Percentiles rank a stretch among this genome's conserved stretches.
These are phyloP conservation scores for Cygnus buccinator DNA, from an alignment of 2,113 vertebrate genomes.

Conservation along the genomic window DNA sequence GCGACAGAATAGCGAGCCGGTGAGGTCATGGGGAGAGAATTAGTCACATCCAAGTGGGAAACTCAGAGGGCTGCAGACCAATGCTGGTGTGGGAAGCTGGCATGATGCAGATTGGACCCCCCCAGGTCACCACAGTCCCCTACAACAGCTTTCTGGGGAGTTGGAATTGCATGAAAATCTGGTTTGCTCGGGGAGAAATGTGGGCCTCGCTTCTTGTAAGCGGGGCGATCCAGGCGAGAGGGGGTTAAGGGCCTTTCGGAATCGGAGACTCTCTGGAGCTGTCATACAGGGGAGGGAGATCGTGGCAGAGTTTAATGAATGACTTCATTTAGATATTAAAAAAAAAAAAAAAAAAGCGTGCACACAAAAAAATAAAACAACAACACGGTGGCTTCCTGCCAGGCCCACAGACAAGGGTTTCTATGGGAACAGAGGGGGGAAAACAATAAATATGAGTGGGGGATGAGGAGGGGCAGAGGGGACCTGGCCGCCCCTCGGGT, in stretches of 20 bases:
- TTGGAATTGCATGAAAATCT: neutral
- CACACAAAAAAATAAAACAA: neutral
- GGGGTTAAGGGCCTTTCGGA: conserved; percentile 35
- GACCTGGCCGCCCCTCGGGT: neutral
- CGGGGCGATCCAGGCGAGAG: rapidly evolving
- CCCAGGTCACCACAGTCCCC: neutral
- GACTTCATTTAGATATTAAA: conserved; percentile 72
- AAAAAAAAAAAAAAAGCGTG: neutral
- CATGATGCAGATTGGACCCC: neutral
- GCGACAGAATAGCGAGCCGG: conserved; percentile 70
- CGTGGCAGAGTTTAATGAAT: conserved; percentile 67
- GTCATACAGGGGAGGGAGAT: conserved; percentile 34
- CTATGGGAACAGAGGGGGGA: conserved; percentile 53
- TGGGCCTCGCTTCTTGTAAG: neutral
- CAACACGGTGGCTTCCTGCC: conserved; percentile 61
- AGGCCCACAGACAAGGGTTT: conserved; percentile 66
- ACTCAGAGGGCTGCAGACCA: conserved; percentile 35
- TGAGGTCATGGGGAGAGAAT: conserved; percentile 79
- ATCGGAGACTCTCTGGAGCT: conserved; percentile 41
- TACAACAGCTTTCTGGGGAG: neutral
- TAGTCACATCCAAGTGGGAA: conserved; percentile 62
- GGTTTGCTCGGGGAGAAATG: neutral
- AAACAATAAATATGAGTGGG: conserved; percentile 70
- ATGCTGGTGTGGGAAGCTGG: neutral
- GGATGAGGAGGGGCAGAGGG: conserved; percentile 28